These are phyloP conservation scores for Plectrocnemia conspersa DNA, from an alignment of 1,140 invertebrate genomes.

Conservation along the genomic window DNA sequence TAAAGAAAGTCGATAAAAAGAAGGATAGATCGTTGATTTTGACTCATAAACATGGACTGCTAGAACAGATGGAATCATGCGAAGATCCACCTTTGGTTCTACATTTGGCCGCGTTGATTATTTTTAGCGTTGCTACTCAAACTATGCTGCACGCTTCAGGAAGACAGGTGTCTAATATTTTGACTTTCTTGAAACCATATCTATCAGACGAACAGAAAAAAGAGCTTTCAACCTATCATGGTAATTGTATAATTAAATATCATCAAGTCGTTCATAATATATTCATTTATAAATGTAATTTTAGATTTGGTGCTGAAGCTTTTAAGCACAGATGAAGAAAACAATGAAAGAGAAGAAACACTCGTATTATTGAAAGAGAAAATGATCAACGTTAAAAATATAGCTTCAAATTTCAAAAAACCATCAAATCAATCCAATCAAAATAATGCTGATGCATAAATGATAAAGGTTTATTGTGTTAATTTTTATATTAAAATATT, in stretches of 20 bases:
- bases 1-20: constrained; percentile 85
- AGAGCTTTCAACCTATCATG: constrained; percentile 69
- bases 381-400: constrained; percentile 39
- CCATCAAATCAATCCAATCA: constrained; percentile 15
- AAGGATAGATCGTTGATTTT: constrained; percentile 72
- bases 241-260: constrained; percentile 46
- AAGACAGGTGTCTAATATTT: constrained; percentile 78
- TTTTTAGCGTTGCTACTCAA: constrained; percentile 78
- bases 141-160: constrained; percentile 86
- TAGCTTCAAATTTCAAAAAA: constrained; percentile 44
- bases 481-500: constrained; percentile 1
- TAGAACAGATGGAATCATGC: constrained; percentile 68
- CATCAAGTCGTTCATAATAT: not conserved
- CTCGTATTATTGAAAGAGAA: constrained; percentile 38
- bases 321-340: constrained; percentile 46
- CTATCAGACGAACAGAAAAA: constrained; percentile 60
- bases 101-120: constrained; percentile 72
- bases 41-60: constrained; percentile 74
- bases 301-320: constrained; percentile 61
- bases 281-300: constrained; percentile 33
- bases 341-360: constrained; percentile 37
- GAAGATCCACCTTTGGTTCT: constrained; percentile 78
- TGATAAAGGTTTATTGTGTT: not conserved
- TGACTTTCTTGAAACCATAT: constrained; percentile 66
- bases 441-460: constrained; percentile 11